Conservation (phyloP, 1,140 invertebrate genomes). For the Condylostylus longicornis region DNA sequence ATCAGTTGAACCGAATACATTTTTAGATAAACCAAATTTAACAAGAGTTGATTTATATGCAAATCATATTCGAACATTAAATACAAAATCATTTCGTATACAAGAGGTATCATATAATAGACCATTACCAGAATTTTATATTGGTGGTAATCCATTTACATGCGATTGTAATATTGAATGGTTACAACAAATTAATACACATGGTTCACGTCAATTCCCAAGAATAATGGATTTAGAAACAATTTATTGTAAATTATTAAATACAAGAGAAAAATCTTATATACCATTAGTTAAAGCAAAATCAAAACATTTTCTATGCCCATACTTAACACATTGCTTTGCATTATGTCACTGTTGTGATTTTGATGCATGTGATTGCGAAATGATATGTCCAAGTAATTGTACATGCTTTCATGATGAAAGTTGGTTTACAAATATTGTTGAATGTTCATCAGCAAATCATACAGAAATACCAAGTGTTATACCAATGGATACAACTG, state of each 20-base stretch:
- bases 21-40: conserved; percentile 67
- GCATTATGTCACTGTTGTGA: conserved; percentile 86
- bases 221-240: conserved; percentile 79
- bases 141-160: conserved; percentile 73
- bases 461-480: conserved; percentile 67
- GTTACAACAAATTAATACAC: conserved; percentile 69
- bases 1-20: conserved; percentile 63
- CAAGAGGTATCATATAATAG: conserved; percentile 50
- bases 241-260: conserved; percentile 77
- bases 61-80: conserved; percentile 68
- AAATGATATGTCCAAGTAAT: conserved; percentile 87
- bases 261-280: conserved; percentile 64
- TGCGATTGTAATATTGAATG: conserved; percentile 82
- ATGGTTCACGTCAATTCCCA: conserved; percentile 63
- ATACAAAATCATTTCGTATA: conserved; percentile 60
- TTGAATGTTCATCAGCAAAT: conserved; percentile 69
- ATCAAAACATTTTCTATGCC: conserved; percentile 78
- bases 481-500: conserved; percentile 88
- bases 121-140: conserved; percentile 67
- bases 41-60: conserved; percentile 71
- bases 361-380: conserved; percentile 87
- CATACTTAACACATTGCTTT: conserved; percentile 85
- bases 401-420: conserved; percentile 91
- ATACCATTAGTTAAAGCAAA: conserved; percentile 70
- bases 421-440: conserved; percentile 83